Conservation (phyloP, 2,113 vertebrate genomes). For the Cyprinodon tularosa region DNA sequence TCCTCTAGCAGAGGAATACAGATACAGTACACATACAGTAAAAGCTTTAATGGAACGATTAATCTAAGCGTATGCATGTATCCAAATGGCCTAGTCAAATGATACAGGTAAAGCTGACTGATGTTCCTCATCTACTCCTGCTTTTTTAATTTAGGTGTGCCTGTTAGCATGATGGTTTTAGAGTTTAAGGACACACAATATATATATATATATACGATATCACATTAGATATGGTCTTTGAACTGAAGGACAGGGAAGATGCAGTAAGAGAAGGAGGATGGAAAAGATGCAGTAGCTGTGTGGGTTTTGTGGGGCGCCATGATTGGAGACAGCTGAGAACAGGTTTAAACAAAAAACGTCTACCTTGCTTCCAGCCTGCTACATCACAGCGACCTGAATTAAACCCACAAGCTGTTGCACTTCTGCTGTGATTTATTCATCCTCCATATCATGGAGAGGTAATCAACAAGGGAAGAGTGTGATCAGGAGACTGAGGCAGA, state of each 20-base stretch:
- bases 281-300: background rate
- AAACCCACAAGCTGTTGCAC: conserved; percentile 40
- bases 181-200: background rate
- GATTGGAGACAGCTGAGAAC: background rate
- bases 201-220: background rate
- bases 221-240: too few species aligned
- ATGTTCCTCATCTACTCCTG: background rate
- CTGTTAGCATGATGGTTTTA: background rate
- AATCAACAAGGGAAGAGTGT: conserved; percentile 25
- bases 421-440: conserved; percentile 33
- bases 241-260: too few species aligned
- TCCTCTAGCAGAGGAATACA: background rate
- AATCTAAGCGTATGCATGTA: background rate
- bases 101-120: background rate
- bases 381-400: background rate
- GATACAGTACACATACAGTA: background rate
- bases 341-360: background rate
- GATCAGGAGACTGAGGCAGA: conserved; percentile 11
- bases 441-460: conserved; percentile 7
- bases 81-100: background rate
- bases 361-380: conserved; percentile 1
- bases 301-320: background rate
- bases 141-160: background rate
- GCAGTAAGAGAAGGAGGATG: background rate
- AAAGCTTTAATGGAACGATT: background rate